These are phyloP conservation scores for Jacana jacana DNA, from an alignment of 2,113 vertebrate genomes.

Conservation along the genomic window DNA sequence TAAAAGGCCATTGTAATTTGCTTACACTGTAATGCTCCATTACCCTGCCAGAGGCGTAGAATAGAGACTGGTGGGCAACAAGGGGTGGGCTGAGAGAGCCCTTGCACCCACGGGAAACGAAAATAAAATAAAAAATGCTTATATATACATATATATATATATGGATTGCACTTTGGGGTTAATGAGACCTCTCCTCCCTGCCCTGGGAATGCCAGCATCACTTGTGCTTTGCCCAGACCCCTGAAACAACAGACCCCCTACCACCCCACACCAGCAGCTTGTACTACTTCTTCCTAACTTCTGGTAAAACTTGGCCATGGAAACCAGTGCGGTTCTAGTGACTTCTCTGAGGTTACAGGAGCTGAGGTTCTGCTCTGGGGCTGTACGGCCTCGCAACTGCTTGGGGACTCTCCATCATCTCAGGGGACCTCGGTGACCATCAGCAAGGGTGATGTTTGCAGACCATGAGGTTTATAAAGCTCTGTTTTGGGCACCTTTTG, in stretches of 20 bases:
- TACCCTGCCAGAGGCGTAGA: not conserved
- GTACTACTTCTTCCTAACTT: not conserved
- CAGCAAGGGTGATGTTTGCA: not conserved
- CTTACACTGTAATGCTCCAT: not conserved
- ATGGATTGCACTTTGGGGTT: not conserved
- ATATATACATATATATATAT: no score
- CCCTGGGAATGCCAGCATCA: not conserved
- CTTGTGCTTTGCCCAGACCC: not conserved
- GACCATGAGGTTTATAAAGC: not conserved
- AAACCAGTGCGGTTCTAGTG: not conserved
- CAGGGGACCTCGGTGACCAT: accelerated
- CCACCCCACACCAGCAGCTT: not conserved
- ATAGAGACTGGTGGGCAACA: not conserved
- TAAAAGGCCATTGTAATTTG: not conserved
- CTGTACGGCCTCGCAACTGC: accelerated
- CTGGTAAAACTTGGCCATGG: not conserved
- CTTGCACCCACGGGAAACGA: not conserved
- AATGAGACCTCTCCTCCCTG: not conserved
- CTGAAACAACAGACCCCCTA: no score
- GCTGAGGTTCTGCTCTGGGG: not conserved
- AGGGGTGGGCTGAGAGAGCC: not conserved
- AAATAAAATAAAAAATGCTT: not conserved
- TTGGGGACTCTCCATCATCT: not conserved
- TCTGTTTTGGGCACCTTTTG: not conserved
- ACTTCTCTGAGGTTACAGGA: not conserved